Conservation (phyloP, 2,888 invertebrate genomes). For the Vesta saturnalis region DNA sequence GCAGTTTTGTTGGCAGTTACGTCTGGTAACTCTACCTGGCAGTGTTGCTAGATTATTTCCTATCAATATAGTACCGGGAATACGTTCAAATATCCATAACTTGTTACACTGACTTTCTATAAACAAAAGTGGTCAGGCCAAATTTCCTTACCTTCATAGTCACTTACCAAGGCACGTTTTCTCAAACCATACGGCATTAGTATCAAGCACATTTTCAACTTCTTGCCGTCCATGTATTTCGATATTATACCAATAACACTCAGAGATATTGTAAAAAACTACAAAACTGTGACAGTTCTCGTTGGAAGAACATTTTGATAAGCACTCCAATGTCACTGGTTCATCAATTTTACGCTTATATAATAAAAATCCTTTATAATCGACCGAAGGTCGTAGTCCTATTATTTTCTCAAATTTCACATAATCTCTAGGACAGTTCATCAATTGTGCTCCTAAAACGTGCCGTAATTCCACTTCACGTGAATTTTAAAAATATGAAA, state of each 20-base stretch:
- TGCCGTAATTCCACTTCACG: neutral
- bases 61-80: slow-evolving; percentile 78
- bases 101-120: slow-evolving; percentile 25
- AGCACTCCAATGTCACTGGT: slow-evolving; percentile 58
- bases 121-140: neutral
- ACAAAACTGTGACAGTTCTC: slow-evolving; percentile 58
- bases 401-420: slow-evolving; percentile 59
- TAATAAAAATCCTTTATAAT: slow-evolving; percentile 34
- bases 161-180: slow-evolving; percentile 71
- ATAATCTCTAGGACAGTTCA: slow-evolving; percentile 52
- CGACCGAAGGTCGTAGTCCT: slow-evolving; percentile 54
- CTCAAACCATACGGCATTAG: slow-evolving; percentile 71
- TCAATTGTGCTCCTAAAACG: slow-evolving; percentile 31
- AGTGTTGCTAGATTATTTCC: slow-evolving; percentile 72
- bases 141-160: slow-evolving; percentile 10
- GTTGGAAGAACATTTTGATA: slow-evolving; percentile 53
- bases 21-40: slow-evolving; percentile 69
- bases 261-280: slow-evolving; percentile 54
- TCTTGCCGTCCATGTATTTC: slow-evolving; percentile 16
- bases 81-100: slow-evolving; percentile 81
- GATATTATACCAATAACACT: slow-evolving; percentile 56
- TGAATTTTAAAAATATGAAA: neutral
- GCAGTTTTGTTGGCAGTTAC: slow-evolving; percentile 75
- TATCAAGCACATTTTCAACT: slow-evolving; percentile 59
- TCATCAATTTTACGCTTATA: slow-evolving; percentile 34